Base-by-base conservation (phyloP, 2,888 invertebrate species). In the Epirrita christyi region DNA sequence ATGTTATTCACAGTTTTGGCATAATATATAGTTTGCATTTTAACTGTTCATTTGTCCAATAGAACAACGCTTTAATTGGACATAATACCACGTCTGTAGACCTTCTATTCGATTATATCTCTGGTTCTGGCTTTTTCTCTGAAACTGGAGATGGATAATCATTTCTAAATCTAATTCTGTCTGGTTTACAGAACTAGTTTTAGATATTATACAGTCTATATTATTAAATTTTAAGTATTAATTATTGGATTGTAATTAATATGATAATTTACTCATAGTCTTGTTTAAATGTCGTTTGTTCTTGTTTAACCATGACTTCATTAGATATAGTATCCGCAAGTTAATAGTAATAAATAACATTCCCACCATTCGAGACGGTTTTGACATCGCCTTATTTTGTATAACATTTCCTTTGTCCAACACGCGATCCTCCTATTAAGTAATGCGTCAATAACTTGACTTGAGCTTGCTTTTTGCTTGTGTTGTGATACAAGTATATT, bases 351-450 rank as follows among this genome's bases (percentile, higher is more conserved):
- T 64, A 56, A 59, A 61, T 56, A 56, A 59, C 48, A 54, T 63
- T 64, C 63, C 61, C 63, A 57, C 71, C 53, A 63, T 68, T 51
- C 64, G 58, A 53, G 66, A 67, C 66, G 45, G 46, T 61, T 76
- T 76, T 77, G 75, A 76, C 74, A 72, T 78, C 69, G 66, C 69
- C 68, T 70, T 71, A 70, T 68, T 70, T 70, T 63, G 68, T 68
- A 59, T 69, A 73, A 67, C 71, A 77, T 79, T 80, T 77, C 75
- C 80, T 81, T 81, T 78, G 80, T 78, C 34, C 40, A 60, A 69
- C 87, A 87, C 87, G 87, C 87, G 71, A 87, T 83, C 59, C 63
- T 52, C 56, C 81, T 75, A 86, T 87, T 85, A 86, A 69, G 62
- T 73, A 70, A 81, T 78, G 77, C 80, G 81, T 83, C 83, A 83